Conservation (phyloP, 2,113 vertebrate genomes). For the Catharus bicknelli region DNA sequence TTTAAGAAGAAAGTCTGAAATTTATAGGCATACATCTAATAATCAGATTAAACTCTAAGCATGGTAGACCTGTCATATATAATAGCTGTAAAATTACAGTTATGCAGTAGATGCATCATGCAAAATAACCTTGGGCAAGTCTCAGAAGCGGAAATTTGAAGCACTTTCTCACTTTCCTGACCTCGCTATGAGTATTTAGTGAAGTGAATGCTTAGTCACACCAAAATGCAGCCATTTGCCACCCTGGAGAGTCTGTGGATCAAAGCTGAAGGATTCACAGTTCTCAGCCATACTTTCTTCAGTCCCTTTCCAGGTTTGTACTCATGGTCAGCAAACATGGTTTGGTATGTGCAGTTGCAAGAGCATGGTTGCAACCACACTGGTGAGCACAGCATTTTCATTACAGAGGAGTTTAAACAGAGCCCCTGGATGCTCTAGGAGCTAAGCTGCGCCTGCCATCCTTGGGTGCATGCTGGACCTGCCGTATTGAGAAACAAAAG, state of each 20-base stretch:
- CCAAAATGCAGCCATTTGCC: neutral
- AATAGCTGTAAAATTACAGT: constrained; percentile 13
- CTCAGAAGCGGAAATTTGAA: neutral
- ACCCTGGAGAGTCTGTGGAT: neutral
- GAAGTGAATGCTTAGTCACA: neutral
- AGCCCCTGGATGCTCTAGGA: neutral
- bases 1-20: constrained; percentile 28
- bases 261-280: neutral
- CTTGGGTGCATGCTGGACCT: neutral
- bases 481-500: neutral
- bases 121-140: neutral
- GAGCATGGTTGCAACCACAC: neutral
- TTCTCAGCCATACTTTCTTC: neutral
- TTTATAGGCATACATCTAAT: constrained; percentile 22
- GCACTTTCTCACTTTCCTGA: neutral
- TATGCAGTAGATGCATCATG: neutral
- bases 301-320: neutral
- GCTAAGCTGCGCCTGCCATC: rapidly evolving
- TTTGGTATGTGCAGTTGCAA: neutral
- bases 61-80: neutral
- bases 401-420: neutral
- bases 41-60: constrained; percentile 5
- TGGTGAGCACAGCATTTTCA: neutral
- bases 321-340: neutral
- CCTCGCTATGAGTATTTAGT: neutral